A percentile compares a stretch with the other conserved stretches of the same genome.
These are phyloP conservation scores for Balanococcus diminutus DNA, from an alignment of 2,888 invertebrate genomes.

Conservation along the genomic window DNA sequence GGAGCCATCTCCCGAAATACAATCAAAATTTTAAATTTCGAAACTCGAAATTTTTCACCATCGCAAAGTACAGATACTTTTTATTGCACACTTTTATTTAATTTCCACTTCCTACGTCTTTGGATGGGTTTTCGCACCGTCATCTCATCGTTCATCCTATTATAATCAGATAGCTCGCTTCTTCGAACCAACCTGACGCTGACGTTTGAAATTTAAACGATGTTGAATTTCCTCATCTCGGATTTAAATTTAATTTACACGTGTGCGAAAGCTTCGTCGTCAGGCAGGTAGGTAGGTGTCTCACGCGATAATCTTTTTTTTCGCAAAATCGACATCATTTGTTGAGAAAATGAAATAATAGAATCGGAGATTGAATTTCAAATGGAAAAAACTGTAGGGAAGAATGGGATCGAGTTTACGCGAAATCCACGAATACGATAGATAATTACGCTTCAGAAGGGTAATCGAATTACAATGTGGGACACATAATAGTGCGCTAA, in stretches of 20 bases:
- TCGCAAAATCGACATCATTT: background rate
- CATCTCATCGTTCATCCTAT: background rate
- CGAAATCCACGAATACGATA: background rate
- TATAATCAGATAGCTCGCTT: background rate
- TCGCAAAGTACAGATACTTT: no score
- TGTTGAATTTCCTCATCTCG: background rate
- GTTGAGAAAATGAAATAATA: background rate
- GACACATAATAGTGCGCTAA: background rate
- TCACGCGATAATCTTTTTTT: background rate
- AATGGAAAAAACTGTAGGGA: background rate
- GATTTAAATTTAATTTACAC: background rate
- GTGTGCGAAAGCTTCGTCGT: background rate
- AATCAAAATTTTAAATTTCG: no score
- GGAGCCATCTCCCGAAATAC: no score
- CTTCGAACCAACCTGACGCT: background rate
- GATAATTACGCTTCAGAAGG: background rate
- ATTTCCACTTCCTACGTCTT: background rate
- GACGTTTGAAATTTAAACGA: background rate
- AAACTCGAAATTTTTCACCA: no score
- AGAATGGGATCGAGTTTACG: no score
- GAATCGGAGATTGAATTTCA: background rate
- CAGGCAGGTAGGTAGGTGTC: background rate
- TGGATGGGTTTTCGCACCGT: background rate
- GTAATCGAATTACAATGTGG: background rate
- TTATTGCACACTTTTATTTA: no score